Evolutionary conservation across 2,888 invertebrate species (phyloP).

Genomic region (Chrysina gloriosa): DNA sequence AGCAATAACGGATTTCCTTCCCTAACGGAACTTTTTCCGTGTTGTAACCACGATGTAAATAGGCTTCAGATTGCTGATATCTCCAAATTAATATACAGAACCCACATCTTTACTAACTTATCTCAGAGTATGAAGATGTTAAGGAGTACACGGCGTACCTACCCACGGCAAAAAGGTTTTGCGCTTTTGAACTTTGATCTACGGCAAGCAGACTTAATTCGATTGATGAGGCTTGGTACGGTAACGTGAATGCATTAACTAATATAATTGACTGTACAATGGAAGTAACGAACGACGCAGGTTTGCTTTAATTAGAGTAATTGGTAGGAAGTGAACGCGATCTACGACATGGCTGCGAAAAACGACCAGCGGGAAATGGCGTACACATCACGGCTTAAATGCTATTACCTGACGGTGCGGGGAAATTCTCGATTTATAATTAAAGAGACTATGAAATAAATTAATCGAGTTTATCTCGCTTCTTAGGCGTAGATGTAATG

Average conservation of each 20-base stretch:
- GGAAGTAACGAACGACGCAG: slow-evolving; percentile 25
- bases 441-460: slow-evolving; percentile 2
- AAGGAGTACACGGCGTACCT: not conserved
- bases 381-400: not conserved
- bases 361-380: not conserved
- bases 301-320: slow-evolving; percentile 34
- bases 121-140: not conserved
- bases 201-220: slow-evolving; percentile 4
- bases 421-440: slow-evolving; percentile 8
- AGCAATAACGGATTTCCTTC: too few species aligned
- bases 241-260: slow-evolving; percentile 27
- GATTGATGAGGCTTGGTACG: slow-evolving; percentile 4
- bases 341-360: not conserved
- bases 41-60: too few species aligned
- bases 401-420: not conserved
- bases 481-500: not conserved
- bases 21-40: too few species aligned
- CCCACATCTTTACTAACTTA: too few species aligned
- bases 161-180: slow-evolving; percentile 16
- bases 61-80: too few species aligned
- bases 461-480: not conserved
- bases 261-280: slow-evolving; percentile 12
- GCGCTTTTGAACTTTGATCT: slow-evolving; percentile 26
- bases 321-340: slow-evolving; percentile 28
- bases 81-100: too few species aligned